Base-by-base conservation (phyloP, 2,888 invertebrate species). In the Lepidocyrtoides sp. region DNA sequence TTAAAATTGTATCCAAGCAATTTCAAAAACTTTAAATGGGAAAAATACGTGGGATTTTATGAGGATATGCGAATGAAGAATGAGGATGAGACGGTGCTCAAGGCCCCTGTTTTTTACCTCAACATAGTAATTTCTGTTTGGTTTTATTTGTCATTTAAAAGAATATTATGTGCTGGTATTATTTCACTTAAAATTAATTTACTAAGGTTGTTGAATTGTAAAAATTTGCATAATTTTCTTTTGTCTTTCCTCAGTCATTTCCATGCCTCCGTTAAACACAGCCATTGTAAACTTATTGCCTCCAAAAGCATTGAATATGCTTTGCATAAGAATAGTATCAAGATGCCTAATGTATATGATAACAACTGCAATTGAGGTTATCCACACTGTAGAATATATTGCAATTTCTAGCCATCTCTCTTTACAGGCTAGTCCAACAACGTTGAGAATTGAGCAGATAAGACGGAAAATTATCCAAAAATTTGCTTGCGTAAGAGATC, bases 181-280 rank as follows among this genome's bases (percentile, higher is more conserved):
- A n/a, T 60, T 60, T 60, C 2, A 26, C 20, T 3, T 3, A 60
- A 60, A 5, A 5, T 26, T 60, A 26, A 66, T n/a, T n/a, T n/a
- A 66, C 14, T 66, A n/a, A 12, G 32, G 12, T 36, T 36, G 32
- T 32, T n/a, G n/a, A n/a, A 5, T 32, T 10, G 2, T 66, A 17
- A 66, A 66, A 66, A n/a, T 14, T n/a, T 66, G 66, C 57, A 57
- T 57, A 4, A 57, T 2, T 20, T 10, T 57, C 57, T 57, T 57
- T 20, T 57, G 20, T 10, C 57, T 57, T 17, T 57, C 57, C 4
- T 57, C 5, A 2, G 66, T 3, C 32, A 66, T 4, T 32, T 36
- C 29, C 66, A 66, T 66, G 10, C 36, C 66, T 29, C 66, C 36
- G 5, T 14, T 66, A 12, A 66, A 10, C 2, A 66, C 66, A 4